phyloP scores from a whole-genome alignment of 2,888 invertebrate species.

The Platycnemis pennipes region DNA sequence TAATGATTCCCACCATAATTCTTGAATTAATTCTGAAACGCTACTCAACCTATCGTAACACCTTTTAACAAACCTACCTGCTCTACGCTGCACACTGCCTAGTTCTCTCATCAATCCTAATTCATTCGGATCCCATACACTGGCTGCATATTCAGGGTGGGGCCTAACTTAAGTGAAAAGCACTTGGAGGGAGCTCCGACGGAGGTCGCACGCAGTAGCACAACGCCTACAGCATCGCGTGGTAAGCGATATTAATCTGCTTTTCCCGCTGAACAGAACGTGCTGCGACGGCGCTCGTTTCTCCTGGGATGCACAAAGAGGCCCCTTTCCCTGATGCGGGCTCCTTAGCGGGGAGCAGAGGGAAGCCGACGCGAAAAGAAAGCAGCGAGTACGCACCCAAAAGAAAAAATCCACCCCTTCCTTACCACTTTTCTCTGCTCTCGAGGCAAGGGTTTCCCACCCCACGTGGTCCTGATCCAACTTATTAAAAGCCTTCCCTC shows the following conservation, averaged over 20 bases:
- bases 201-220: no score
- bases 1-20: no score
- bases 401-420: background rate
- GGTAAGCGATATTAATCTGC: background rate
- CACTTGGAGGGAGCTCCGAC: no score
- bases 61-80: no score
- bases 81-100: no score
- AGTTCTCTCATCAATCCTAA: no score
- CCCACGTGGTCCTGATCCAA: background rate
- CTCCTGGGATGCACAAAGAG: background rate
- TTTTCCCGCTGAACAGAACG: background rate
- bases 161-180: no score
- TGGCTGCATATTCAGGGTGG: no score
- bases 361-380: background rate
- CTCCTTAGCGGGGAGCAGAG: background rate
- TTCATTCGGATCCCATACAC: no score
- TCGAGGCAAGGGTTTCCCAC: background rate
- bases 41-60: no score
- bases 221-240: no score
- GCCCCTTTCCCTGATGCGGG: background rate
- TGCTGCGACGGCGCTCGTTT: background rate
- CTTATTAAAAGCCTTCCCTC: background rate
- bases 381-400: background rate
- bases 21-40: no score
- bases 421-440: background rate